phyloP scores from a whole-genome alignment of 2,888 invertebrate species.

The Neoaliturus tenellus region DNA sequence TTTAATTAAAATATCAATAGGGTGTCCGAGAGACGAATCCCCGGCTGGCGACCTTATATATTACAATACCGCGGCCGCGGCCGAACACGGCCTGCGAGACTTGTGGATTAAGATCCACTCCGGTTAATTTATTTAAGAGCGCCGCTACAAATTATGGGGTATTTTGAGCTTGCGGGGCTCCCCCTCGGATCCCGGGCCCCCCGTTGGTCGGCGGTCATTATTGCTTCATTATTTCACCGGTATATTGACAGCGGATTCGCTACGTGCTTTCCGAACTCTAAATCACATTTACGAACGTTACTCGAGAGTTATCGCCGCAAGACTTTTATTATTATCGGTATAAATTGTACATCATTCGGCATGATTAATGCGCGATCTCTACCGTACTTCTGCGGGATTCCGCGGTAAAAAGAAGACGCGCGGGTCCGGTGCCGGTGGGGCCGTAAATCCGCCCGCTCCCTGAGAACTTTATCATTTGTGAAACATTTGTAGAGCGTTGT shows the following conservation, averaged over 20 bases:
- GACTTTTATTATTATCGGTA: slow-evolving; percentile 55
- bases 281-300: slow-evolving; percentile 30
- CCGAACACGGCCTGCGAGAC: too few relatives aligned
- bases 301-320: slow-evolving; percentile 42
- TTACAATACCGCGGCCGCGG: slow-evolving; percentile 23
- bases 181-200: slow-evolving; percentile 39
- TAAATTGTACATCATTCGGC: slow-evolving; percentile 37
- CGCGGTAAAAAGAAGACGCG: background rate
- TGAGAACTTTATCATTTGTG: slow-evolving; percentile 40
- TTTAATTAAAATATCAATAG: slow-evolving; percentile 50
- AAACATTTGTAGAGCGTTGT: slow-evolving; percentile 28
- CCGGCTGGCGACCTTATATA: slow-evolving; percentile 5
- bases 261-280: slow-evolving; percentile 28
- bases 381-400: background rate
- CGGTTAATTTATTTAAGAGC: slow-evolving; percentile 57
- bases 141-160: slow-evolving; percentile 58
- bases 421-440: background rate
- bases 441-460: slow-evolving; percentile 3
- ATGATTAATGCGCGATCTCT: slow-evolving; percentile 23
- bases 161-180: slow-evolving; percentile 58
- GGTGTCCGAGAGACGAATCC: slow-evolving; percentile 17
- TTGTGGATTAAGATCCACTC: slow-evolving; percentile 59
- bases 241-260: slow-evolving; percentile 57
- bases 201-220: slow-evolving; percentile 55
- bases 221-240: slow-evolving; percentile 60